Evolutionary conservation across 2,888 invertebrate species (phyloP), one percentile per base, ranked within the genome.

Genomic region (Eupeodes latifasciatus): DNA sequence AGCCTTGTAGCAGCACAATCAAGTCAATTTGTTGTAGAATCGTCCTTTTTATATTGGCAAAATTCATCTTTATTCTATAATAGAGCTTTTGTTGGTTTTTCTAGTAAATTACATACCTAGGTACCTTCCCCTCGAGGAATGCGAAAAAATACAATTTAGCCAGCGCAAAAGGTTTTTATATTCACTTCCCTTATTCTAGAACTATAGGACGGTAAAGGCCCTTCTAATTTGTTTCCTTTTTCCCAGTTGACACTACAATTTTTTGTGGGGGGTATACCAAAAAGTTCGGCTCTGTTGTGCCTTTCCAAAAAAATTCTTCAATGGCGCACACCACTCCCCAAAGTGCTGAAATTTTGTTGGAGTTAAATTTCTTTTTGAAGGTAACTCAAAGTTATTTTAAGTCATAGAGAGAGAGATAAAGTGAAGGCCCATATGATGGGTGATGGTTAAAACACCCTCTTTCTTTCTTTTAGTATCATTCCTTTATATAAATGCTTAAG

Each of bases 181-280:
- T 3, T 5, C 14, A 5, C 14, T 40, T 74, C 49, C 81, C 71
- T 81, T 59, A 2, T 6, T 34, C 69, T 16, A 69, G 19, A 64
- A 69, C 75, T 12, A 14, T 7, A 64, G 40, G 5, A 40, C 1
- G 27, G 27, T 5, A 40, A 5, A 40, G 40, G 40, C 64, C 59
- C 76, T 75, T 51, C 67, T 34, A 59, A 71, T 83, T 71, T 83
- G 72, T 71, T 79, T 61, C 71, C 53, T 61, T 79, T 83, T 86
- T 83, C 83, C 83, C 83, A 86, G 59, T 75, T 80, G 83, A 83
- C 83, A 86, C 75, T 71, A 85, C 53, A 85, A 74, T 78, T 82
- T 82, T 74, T 55, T 11, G 4, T 4, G 69, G 64, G 79, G 79
- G 69, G 71, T 71, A 86, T 36, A 77, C 72, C 51, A 55, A 14